Evolutionary conservation across 2,113 vertebrate genomes (phyloP).

Genomic region (Zosterops japonicus): DNA sequence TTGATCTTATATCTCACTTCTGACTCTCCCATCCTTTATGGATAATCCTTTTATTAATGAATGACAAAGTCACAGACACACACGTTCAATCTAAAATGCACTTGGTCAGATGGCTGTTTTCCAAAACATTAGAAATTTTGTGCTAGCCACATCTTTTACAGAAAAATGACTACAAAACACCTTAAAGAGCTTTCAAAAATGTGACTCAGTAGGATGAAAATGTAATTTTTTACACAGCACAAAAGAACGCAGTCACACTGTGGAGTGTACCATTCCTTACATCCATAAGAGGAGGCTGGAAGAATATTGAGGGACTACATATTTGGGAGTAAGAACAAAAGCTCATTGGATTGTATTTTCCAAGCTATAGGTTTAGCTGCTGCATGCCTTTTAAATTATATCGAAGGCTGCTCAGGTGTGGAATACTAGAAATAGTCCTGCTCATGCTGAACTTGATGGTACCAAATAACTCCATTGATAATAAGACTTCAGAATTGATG

Average conservation of each 20-base stretch:
- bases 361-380: neutral
- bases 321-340: neutral
- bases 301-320: neutral
- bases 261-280: neutral
- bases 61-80: neutral
- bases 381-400: neutral
- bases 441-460: neutral
- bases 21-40: neutral
- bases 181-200: neutral
- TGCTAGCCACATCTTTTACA: neutral
- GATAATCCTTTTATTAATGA: neutral
- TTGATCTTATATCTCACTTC: neutral
- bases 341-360: neutral
- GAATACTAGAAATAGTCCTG: neutral
- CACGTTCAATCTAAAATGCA: neutral
- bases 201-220: neutral
- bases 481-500: neutral
- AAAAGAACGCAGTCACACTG: neutral
- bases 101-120: neutral
- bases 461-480: neutral
- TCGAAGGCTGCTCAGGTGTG: neutral
- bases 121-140: neutral
- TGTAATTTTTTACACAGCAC: neutral
- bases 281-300: neutral
- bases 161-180: neutral